phyloP scores from a whole-genome alignment of 2,888 invertebrate genomes.

The Pharmacophagus antenor region DNA sequence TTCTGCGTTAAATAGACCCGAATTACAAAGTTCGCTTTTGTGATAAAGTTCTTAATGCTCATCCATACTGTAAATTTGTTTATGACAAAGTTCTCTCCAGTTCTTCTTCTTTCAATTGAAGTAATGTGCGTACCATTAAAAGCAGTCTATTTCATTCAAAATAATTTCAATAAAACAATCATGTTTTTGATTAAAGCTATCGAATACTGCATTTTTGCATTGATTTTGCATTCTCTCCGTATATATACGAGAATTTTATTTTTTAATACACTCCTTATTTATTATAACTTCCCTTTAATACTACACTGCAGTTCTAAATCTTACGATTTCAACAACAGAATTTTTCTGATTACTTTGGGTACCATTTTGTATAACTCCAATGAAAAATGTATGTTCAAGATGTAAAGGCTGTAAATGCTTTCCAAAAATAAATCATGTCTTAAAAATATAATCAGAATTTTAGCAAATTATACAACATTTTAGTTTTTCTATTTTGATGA shows the following conservation, averaged over 20 bases:
- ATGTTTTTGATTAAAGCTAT: neutral
- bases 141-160: neutral
- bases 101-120: slow-evolving; percentile 2
- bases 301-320: too few relatives aligned
- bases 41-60: slow-evolving; percentile 12
- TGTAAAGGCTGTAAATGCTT: too few relatives aligned
- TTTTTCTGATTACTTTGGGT: too few relatives aligned
- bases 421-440: too few relatives aligned
- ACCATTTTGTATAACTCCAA: too few relatives aligned
- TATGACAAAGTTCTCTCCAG: neutral
- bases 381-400: too few relatives aligned
- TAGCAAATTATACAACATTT: too few relatives aligned
- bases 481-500: too few relatives aligned
- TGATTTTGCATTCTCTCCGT: neutral
- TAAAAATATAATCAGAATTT: too few relatives aligned
- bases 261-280: neutral
- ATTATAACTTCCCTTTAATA: too few relatives aligned
- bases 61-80: slow-evolving; percentile 10
- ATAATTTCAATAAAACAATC: neutral
- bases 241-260: neutral
- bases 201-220: neutral
- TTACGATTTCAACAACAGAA: too few relatives aligned
- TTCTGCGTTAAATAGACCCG: slow-evolving; percentile 2
- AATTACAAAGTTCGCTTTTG: slow-evolving; percentile 13
- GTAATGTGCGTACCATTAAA: slow-evolving; percentile 4